Base-by-base conservation (phyloP, 2,113 vertebrate species). In the Lycaon pictus region DNA sequence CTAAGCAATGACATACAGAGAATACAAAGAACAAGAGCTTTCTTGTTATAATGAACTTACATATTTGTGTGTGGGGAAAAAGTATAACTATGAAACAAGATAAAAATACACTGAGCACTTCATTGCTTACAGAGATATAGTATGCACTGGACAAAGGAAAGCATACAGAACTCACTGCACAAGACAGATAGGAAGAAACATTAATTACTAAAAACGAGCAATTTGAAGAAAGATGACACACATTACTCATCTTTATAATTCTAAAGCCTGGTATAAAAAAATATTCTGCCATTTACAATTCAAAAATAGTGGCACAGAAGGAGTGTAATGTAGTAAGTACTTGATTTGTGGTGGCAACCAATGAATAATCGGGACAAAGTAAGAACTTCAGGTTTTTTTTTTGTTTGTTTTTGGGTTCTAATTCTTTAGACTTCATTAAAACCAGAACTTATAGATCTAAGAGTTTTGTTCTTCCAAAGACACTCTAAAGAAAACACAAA, bases 401-500 rank as follows among this genome's bases (percentile, higher is more conserved):
- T 51, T 37, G 37, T 37, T 88, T 35, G 69, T 71, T 71, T 12
- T 25, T n/a, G 89, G 35, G 35, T 86, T 95, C 80, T 94, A 95
- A 90, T 92, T 96, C 79, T 96, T 43, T 93, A 90, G 53, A 85
- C 29, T 85, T 27, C 71, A 58, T 63, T 95, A 93, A 72, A 92
- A 90, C 51, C 17, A 84, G 13, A 80, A 92, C 48, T 81, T 80
- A 32, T 16, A 83, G 84, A 79, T 83, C 69, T 84, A 74, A 85
- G 76, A 72, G 56, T 79, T 88, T 69, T 69, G 4, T 74, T 90
- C 35, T 83, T 94, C 56, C 90, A 95, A 97, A 97, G 95, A 94
- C 11, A 96, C 7, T 82, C 13, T 72, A 67, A 94, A 53, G 65
- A 92, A 94, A 90, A 65, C 63, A n/a, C 48, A 96, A 96, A 91